phyloP scores from a whole-genome alignment of 2,888 invertebrate species.

The Leptothorax acervorum region DNA sequence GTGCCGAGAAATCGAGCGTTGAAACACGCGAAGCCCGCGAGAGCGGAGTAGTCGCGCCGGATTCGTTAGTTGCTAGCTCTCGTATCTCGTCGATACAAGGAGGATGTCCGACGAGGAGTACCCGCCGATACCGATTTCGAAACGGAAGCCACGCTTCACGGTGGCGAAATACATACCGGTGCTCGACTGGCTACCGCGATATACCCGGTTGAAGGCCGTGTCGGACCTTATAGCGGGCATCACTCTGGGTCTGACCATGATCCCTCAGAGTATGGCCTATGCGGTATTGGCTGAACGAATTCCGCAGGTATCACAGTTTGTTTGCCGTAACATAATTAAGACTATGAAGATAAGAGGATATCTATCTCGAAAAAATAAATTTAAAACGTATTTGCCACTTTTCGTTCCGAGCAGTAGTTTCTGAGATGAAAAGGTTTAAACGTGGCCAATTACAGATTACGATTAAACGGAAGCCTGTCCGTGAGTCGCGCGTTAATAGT shows the following conservation, averaged over 20 bases:
- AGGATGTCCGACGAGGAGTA: constrained; percentile 31
- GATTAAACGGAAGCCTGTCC: no score
- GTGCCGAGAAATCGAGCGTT: neutral
- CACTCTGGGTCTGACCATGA: constrained; percentile 95
- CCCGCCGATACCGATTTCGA: neutral
- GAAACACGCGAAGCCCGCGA: neutral
- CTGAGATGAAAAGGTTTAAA: no score
- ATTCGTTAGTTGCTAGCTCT: neutral
- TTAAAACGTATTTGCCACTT: no score
- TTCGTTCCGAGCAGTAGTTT: no score
- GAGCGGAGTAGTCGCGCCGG: neutral
- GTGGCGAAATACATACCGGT: constrained; percentile 86
- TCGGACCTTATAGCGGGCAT: constrained; percentile 95
- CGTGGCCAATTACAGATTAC: no score
- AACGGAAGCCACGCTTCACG: constrained; percentile 14
- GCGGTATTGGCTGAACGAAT: constrained; percentile 94
- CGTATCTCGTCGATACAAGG: constrained; percentile 1
- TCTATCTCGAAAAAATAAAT: neutral
- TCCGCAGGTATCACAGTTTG: constrained; percentile 88
- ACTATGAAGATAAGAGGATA: neutral
- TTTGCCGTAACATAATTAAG: neutral
- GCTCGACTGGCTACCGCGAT: constrained; percentile 90
- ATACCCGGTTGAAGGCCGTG: constrained; percentile 89
- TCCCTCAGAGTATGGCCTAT: constrained; percentile 97
- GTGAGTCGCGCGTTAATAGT: no score